These are phyloP conservation scores for Drosophila picticornis DNA, from an alignment of 2,888 invertebrate genomes.

Conservation along the genomic window DNA sequence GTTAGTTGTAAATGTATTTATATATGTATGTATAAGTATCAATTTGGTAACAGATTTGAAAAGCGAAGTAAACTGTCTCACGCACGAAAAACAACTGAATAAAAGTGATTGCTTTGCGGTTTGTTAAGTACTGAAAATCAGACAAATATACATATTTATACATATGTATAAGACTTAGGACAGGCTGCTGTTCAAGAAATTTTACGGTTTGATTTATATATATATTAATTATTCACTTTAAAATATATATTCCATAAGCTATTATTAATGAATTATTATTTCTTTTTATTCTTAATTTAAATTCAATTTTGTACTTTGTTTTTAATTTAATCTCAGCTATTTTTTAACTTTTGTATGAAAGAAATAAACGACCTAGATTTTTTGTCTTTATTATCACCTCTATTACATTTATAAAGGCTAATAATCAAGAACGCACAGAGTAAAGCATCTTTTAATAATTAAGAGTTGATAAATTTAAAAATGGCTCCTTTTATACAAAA, in stretches of 20 bases:
- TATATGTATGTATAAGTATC: constrained; percentile 11
- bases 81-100: constrained; percentile 55
- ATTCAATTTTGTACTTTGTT: background rate
- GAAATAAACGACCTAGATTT: background rate
- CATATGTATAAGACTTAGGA: background rate
- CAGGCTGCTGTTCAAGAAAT: background rate
- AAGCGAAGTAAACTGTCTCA: constrained; percentile 38
- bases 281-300: background rate
- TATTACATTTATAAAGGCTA: background rate
- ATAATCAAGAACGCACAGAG: background rate
- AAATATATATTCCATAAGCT: background rate
- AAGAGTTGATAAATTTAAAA: background rate
- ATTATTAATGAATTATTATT: background rate
- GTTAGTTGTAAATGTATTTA: constrained; percentile 28
- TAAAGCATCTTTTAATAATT: background rate
- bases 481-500: background rate
- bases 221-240: background rate
- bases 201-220: background rate
- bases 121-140: constrained; percentile 28
- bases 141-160: background rate
- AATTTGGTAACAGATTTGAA: constrained; percentile 8
- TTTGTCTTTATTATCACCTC: background rate
- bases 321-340: background rate
- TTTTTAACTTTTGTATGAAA: too few relatives aligned
- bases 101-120: constrained; percentile 33